Base-by-base conservation (phyloP, 2,888 invertebrate species). In the Idaea aversata region DNA sequence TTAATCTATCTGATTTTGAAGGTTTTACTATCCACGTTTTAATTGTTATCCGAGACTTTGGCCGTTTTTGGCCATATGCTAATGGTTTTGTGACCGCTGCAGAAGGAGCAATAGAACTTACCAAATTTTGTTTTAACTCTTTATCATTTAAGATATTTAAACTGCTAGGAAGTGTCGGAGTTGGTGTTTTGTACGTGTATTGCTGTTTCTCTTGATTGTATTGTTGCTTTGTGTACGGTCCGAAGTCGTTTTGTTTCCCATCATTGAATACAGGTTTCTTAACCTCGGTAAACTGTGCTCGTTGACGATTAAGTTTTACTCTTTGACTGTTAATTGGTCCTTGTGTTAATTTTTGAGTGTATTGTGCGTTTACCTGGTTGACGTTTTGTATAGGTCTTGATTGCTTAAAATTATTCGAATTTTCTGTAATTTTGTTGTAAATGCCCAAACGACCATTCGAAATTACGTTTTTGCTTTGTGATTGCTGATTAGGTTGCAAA, bases 11-110 rank as follows among this genome's bases (percentile, higher is more conserved):
- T 57, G 83, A 75, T 77, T 86, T 91, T 10, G 85, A 80, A n/a
- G 92, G 91, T 78, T 90, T 90, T 4, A 90, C 83, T 64, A 91
- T 85, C 92, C 92, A 93, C 5, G 91, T 91, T 79, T 92, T 93
- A 59, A 90, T 87, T 34, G 88, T 90, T 61, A 92, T 86, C 71
- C 88, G 79, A 7, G 91, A 90, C 74, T 89, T 91, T 58, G 91
- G 88, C 65, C 79, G 85, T 5, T 84, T 82, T 61, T 84, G 85
- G 72, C 87, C 88, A 69, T 86, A 84, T n/a, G 88, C 86, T 72
- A 88, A 69, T 61, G 88, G 86, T 82, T 89, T 91, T 63, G 89
- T 84, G 71, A 89, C 83, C n/a, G 88, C 80, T 15, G 87, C 88
- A 60, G 89, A 80, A 38, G 86, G 81, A 66, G 82, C 69, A 62